Conservation (phyloP, 2,797 vertebrate genomes). For the Cygnus olor region DNA sequence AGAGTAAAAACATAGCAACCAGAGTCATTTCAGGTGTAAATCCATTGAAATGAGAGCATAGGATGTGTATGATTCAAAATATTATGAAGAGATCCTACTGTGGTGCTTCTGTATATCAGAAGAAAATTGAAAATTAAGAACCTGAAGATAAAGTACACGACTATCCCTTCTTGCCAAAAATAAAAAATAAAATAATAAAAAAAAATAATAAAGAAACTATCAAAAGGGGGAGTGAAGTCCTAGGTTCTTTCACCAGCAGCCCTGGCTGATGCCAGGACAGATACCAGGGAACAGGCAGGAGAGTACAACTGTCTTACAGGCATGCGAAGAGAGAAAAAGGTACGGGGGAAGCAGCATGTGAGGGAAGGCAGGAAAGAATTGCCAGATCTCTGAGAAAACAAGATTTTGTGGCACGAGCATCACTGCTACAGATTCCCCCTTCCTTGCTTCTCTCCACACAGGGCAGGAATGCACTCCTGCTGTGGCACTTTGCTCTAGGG, state of each 20-base stretch:
- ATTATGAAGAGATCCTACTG: background rate
- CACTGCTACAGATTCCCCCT: background rate
- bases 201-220: background rate
- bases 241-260: background rate
- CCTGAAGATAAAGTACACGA: background rate
- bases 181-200: too few species aligned
- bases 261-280: background rate
- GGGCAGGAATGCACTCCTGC: conserved; percentile 11
- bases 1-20: background rate
- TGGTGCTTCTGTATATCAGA: background rate
- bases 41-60: background rate
- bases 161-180: background rate
- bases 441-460: background rate
- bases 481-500: conserved; percentile 16
- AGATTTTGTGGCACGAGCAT: background rate
- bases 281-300: background rate
- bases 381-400: background rate
- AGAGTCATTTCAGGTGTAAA: conserved; percentile 46
- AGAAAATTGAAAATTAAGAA: conserved; percentile 24
- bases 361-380: background rate
- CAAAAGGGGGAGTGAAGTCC: conserved; percentile 13
- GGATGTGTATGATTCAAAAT: conserved; percentile 13
- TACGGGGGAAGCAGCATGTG: background rate
- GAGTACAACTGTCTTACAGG: background rate
- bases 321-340: background rate